Conservation (phyloP, 37 sponge, comb jelly and placozoan genomes). For the Ephydatia muelleri region DNA sequence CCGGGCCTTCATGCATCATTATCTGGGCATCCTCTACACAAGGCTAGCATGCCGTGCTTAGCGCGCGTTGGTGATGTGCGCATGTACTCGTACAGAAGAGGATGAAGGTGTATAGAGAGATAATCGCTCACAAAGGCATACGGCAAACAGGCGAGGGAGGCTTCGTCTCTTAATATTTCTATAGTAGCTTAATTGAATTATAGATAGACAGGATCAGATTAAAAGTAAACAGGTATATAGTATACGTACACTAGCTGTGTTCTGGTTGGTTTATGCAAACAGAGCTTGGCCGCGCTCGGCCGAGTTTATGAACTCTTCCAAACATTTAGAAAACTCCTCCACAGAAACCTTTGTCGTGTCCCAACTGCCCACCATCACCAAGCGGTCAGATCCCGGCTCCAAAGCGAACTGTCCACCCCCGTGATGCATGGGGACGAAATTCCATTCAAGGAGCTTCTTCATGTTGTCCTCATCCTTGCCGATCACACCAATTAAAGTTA, state of each 20-base stretch:
- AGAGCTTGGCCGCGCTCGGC: background rate
- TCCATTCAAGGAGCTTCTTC: background rate
- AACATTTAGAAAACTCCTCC: background rate
- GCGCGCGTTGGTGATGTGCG: too few relatives aligned
- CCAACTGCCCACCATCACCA: background rate
- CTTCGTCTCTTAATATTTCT: too few relatives aligned
- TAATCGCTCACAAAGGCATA: too few relatives aligned
- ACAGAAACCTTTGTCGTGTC: background rate
- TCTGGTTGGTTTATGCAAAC: background rate
- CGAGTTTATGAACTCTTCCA: background rate
- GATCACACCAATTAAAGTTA: background rate
- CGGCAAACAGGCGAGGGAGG: too few relatives aligned
- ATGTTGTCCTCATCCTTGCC: background rate
- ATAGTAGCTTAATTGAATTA: too few relatives aligned
- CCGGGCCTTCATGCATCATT: too few relatives aligned
- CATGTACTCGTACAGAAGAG: too few relatives aligned
- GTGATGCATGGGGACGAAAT: background rate
- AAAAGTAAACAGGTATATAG: too few relatives aligned
- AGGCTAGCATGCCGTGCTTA: too few relatives aligned
- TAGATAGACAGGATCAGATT: too few relatives aligned
- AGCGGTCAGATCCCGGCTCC: background rate
- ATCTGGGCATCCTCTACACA: too few relatives aligned
- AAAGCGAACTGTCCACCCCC: background rate
- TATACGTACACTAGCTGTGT: background rate
- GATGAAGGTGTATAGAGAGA: too few relatives aligned